Conservation (phyloP, 2,113 vertebrate species). For the Illadopsis cleaveri region DNA sequence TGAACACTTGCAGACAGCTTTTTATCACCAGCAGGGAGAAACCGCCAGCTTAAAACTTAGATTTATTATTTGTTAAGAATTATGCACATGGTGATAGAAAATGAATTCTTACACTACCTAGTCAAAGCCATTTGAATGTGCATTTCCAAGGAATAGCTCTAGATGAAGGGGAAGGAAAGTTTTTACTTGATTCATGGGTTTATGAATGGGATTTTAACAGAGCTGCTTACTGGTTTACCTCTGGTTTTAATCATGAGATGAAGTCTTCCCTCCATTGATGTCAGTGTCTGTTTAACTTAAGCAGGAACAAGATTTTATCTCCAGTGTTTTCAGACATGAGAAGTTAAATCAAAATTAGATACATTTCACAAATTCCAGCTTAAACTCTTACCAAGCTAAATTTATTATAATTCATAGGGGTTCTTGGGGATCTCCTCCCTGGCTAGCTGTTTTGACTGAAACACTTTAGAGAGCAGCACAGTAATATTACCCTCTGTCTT, state of each 20-base stretch:
- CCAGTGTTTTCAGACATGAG: not conserved
- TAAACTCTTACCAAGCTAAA: not conserved
- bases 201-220: not conserved
- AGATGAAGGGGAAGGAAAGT: not conserved
- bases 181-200: not conserved
- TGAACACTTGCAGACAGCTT: not conserved
- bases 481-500: not conserved
- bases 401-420: not conserved
- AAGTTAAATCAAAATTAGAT: not conserved
- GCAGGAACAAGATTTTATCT: not conserved
- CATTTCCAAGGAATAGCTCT: not conserved
- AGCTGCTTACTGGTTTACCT: not conserved
- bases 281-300: not conserved
- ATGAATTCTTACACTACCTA: not conserved
- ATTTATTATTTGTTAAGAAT: not conserved
- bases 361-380: not conserved
- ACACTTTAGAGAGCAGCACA: not conserved
- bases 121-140: not conserved
- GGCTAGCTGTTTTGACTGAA: not conserved
- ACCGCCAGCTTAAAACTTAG: not conserved
- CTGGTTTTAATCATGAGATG: not conserved
- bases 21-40: not conserved
- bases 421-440: not conserved
- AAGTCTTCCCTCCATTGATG: not conserved
- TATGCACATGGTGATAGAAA: not conserved